Base-by-base conservation (phyloP, 2,113 vertebrate genomes). In the Pterocles orientalis region DNA sequence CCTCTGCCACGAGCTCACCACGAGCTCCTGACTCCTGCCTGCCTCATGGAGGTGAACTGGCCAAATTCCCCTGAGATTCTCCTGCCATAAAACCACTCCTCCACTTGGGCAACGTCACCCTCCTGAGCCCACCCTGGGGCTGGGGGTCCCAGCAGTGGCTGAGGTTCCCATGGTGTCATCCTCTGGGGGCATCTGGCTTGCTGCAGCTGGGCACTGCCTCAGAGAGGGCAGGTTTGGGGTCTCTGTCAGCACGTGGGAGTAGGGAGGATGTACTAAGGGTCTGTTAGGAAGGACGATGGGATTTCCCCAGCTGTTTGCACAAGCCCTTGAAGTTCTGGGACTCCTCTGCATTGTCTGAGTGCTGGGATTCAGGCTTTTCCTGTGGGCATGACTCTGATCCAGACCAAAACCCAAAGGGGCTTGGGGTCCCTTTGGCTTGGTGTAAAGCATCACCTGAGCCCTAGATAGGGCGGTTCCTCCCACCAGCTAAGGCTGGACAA, bases 1-100 rank as follows among this genome's bases (percentile, higher is more conserved):
- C 36, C 9, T 20, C 53, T 41, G 33, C 64, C 3, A 6, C 0
- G 0, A 41, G 33, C 53, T 66, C 12, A 10, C 17, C 4, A 4
- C 3, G 7, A 31, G 33, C 53, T 62, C 50, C 0, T 48, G 65
- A 36, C 48, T 78, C 43, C 43, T 0, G 0, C 36, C 65, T 39
- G 36, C 53, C 76, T 65, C 3, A 4, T 6, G 31, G 36, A 43
- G 25, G 4, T 45, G 33, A 60, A 81, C n/a, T 84, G 54, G n/a
- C n/a, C 73, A 53, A 75, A 61, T 88, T 69, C 10, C 29, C 71
- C 61, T 39, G 68, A 51, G 62, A 34, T 91, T 72, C 56, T 71
- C 20, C 33, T 1, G 4, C 56, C 61, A 4, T 2, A 45, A 73
- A 6, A 9, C 9, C 47, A 24, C 31, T 68, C 78, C 51, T 94